Conservation (phyloP, 2,888 invertebrate species). For the Myopa testacea region DNA sequence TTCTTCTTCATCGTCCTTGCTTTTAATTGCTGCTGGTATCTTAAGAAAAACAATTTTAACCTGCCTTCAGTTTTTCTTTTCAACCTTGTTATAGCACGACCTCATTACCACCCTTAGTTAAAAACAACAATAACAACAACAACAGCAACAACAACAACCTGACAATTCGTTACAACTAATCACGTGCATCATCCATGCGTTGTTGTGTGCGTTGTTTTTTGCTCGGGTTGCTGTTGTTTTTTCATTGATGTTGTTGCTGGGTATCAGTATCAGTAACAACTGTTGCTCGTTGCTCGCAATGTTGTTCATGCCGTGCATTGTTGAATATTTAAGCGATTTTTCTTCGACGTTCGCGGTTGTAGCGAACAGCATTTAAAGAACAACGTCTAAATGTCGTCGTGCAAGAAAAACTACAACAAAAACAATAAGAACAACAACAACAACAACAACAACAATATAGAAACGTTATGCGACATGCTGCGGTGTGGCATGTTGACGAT, state of each 20-base stretch:
- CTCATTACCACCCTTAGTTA: background rate
- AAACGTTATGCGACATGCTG: slow-evolving; percentile 38
- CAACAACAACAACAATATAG: background rate
- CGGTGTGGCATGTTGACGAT: slow-evolving; percentile 32
- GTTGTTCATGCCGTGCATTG: slow-evolving; percentile 28
- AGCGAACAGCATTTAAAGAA: slow-evolving; percentile 14
- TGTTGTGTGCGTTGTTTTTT: background rate
- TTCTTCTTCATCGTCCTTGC: too few relatives aligned
- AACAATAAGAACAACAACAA: background rate
- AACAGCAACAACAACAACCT: background rate
- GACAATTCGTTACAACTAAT: slow-evolving; percentile 30
- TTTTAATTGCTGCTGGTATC: too few relatives aligned
- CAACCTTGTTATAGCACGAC: background rate
- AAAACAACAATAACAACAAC: background rate
- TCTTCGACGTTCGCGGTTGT: slow-evolving; percentile 22
- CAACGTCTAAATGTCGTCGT: slow-evolving; percentile 34
- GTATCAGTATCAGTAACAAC: background rate
- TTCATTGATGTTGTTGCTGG: slow-evolving; percentile 8
- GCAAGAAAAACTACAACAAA: slow-evolving; percentile 1
- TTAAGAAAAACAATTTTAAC: too few relatives aligned
- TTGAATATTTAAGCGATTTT: slow-evolving; percentile 35
- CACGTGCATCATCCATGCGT: slow-evolving; percentile 35
- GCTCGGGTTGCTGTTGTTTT: background rate
- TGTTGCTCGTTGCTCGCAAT: background rate
- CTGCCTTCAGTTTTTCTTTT: too few relatives aligned